These are phyloP conservation scores for Drosophila athabasca DNA, from an alignment of 1,140 invertebrate genomes.

Conservation along the genomic window DNA sequence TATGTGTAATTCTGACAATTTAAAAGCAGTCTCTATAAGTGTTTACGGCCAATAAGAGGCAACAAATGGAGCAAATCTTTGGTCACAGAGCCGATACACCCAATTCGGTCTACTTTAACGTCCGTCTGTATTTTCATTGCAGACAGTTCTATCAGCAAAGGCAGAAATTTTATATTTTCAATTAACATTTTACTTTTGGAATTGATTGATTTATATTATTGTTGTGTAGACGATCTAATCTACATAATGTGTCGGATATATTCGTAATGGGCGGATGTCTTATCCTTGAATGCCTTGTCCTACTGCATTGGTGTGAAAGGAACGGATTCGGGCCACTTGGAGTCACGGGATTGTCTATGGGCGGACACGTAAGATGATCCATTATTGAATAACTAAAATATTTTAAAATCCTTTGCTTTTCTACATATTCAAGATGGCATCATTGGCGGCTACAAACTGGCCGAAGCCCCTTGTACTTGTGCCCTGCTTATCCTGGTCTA, in stretches of 20 bases:
- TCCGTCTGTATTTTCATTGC: no score
- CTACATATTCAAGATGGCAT: conserved; percentile 90
- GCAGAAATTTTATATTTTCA: not conserved
- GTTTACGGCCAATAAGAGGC: no score
- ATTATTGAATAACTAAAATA: not conserved
- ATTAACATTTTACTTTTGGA: not conserved
- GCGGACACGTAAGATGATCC: conserved; percentile 93
- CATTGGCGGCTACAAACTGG: conserved; percentile 97
- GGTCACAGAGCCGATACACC: no score
- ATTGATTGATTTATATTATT: not conserved
- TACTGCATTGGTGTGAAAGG: conserved; percentile 96
- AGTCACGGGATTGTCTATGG: conserved; percentile 99
- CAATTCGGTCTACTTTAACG: no score
- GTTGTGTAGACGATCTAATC: conserved; percentile 90
- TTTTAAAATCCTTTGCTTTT: not conserved
- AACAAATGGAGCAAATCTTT: no score
- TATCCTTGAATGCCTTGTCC: conserved; percentile 95
- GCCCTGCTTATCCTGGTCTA: conserved; percentile 98
- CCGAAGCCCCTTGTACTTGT: conserved; percentile 95
- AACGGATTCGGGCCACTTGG: conserved; percentile 95
- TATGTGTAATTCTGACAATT: no score
- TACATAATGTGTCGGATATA: conserved; percentile 98
- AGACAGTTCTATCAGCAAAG: no score
- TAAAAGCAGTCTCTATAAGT: no score
- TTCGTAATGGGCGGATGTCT: conserved; percentile 99